Percentiles rank a stretch among this genome's conserved stretches.
Conservation (phyloP, 2,113 vertebrate species). For the Burhinus oedicnemus region DNA sequence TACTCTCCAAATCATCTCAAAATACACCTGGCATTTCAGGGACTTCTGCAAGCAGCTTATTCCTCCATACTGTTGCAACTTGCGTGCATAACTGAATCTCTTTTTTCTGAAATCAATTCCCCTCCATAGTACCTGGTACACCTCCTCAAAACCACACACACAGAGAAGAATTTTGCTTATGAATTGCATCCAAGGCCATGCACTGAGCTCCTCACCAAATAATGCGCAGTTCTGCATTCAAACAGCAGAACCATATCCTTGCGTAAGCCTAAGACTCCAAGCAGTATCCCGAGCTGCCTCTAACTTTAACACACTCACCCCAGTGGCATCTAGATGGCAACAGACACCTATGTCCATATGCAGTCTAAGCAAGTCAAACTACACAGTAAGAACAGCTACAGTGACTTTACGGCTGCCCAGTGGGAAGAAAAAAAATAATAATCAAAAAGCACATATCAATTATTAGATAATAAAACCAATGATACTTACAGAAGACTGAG, state of each 20-base stretch:
- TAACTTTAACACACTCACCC: not conserved
- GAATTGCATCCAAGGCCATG: not conserved
- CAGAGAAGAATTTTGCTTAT: not conserved
- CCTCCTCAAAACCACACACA: not conserved
- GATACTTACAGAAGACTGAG: conserved; percentile 92
- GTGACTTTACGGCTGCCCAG: not conserved
- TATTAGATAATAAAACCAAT: not conserved
- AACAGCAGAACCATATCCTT: not conserved
- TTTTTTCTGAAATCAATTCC: not conserved
- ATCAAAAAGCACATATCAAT: not conserved
- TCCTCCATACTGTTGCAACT: not conserved
- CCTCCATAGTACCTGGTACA: too few species aligned
- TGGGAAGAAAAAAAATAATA: not conserved
- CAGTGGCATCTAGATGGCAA: conserved; percentile 10
- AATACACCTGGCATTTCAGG: not conserved
- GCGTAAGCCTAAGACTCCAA: not conserved
- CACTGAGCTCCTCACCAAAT: not conserved
- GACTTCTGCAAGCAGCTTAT: not conserved
- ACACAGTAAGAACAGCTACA: not conserved
- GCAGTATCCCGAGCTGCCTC: not conserved
- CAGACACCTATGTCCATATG: not conserved
- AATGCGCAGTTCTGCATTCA: not conserved
- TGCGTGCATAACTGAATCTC: not conserved
- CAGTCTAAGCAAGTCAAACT: not conserved
- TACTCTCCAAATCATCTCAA: not conserved